Evolutionary conservation across 1,140 invertebrate species (phyloP), one percentile per base, ranked within the genome.

Genomic region (Pseudachorutes palmiensis): DNA sequence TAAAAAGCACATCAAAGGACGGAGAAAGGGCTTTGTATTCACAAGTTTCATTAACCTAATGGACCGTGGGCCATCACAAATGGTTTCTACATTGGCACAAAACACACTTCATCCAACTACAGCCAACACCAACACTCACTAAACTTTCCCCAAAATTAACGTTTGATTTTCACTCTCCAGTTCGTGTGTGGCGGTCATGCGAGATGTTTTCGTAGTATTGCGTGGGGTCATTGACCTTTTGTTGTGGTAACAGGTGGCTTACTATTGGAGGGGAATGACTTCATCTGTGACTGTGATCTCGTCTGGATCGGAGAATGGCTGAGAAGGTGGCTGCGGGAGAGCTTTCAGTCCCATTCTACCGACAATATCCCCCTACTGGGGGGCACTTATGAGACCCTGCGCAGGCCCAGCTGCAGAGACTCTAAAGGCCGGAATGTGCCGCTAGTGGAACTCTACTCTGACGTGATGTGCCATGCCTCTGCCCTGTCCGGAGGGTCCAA

Each of bases 241-340:
- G 12, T 57, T 14, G 5, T 12, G 3, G 14, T n/a, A 5, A 57
- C 26, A 90, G 91, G 91, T 75, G 91, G 91, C 16, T 79, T 94
- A 55, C 83, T 88, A 31, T 82, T 93, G 67, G 85, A 88, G 5
- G 87, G 88, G 48, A 94, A 94, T 79, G 89, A 90, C 0, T 83
- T 91, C 75, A 83, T 85, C 22, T 94, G 92, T 74, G 90, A 92
- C 71, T 94, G 92, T 76, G 88, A 90, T 60, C 80, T 93, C 41
- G 88, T 91, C 2, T 94, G 91, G 91, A 81, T 93, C 30, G 90
- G 90, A 0, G 83, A 89, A 57, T 94, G 92, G 92, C 79, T 93
- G 58, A 81, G 91, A 22, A 82, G 91, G 32, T 93, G 91, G 90
- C 81, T 88, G 2, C 79, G 88, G 12, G 89, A 91, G 75, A 89